phyloP scores from a whole-genome alignment of 1,140 invertebrate species.

The Agrilus planipennis region DNA sequence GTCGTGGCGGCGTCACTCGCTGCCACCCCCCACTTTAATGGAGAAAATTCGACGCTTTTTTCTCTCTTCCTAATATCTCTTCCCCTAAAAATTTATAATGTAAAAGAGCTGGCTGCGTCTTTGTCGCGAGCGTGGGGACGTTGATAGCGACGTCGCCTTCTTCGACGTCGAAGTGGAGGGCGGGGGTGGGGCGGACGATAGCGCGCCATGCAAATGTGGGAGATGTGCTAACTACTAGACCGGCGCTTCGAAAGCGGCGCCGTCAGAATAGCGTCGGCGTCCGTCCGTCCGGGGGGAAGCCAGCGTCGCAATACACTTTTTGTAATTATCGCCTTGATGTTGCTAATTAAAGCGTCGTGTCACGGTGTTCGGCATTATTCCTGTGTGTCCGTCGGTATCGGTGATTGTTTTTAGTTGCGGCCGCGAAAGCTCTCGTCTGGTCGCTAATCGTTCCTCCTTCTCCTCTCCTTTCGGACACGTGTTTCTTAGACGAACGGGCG shows the following conservation, averaged over 20 bases:
- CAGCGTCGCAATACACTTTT: too few relatives aligned
- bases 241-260: slow-evolving; percentile 27
- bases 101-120: slow-evolving; percentile 18
- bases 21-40: background rate
- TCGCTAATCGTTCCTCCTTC: too few relatives aligned
- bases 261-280: slow-evolving; percentile 32
- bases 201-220: slow-evolving; percentile 34
- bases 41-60: slow-evolving; percentile 11
- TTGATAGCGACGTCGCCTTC: too few relatives aligned
- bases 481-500: too few relatives aligned
- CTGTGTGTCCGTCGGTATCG: too few relatives aligned
- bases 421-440: too few relatives aligned
- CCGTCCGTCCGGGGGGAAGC: too few relatives aligned
- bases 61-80: slow-evolving; percentile 8
- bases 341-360: too few relatives aligned
- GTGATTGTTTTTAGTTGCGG: too few relatives aligned
- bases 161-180: too few relatives aligned
- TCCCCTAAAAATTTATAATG: slow-evolving; percentile 18
- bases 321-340: slow-evolving; percentile 20
- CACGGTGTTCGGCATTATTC: too few relatives aligned
- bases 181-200: slow-evolving; percentile 26
- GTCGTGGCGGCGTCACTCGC: background rate
- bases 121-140: slow-evolving; percentile 12
- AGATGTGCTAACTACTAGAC: slow-evolving; percentile 32
- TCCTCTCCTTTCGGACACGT: too few relatives aligned